Evolutionary conservation across 2,888 invertebrate genomes (phyloP), one percentile per base, ranked within the genome.

Genomic region (Cephonodes hylas): DNA sequence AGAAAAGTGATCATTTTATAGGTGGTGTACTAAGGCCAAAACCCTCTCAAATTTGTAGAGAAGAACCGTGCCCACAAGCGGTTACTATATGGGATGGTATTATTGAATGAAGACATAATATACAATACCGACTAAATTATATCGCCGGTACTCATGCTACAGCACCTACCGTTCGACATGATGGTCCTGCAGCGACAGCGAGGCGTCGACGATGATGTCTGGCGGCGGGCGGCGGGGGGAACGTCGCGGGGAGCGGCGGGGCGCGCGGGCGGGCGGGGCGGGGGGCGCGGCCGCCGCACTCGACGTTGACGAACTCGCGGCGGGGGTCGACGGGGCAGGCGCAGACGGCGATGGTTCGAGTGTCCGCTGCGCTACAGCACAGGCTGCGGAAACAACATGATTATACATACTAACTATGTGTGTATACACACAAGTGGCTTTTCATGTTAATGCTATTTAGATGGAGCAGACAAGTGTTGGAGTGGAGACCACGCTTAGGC

Each of bases 241-340:
- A 68, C 86, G 84, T 64, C 89, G 85, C 86, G 85, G 2, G 20
- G 85, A 84, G 73, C 88, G 86, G 3, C 93, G 86, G 1, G 85
- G 83, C 2, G 89, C 76, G 68, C 93, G 88, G 13, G 79, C 88
- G 20, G 93, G 93, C 60, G 91, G 91, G 66, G 90, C 91, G 56
- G 93, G 92, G 34, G 90, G 86, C 20, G 72, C 63, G 22, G 64
- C 64, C 58, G 64, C 63, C 18, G 46, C 60, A 8, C 58, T 38
- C 18, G 70, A 61, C 4, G 67, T 61, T 5, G 62, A n/a, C n/a
- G 25, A 0, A 4, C 23, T 5, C 5, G 60, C 20, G 10, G 13
- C 3, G n/a, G 42, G 23, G n/a, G 53, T n/a, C 8, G 8, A 7
- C 27, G 61, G 57, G 4, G 59, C 31, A 6, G 58, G 18, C 20